Conservation (phyloP, 1,140 invertebrate genomes). For the Macrosteles quadrilineatus region DNA sequence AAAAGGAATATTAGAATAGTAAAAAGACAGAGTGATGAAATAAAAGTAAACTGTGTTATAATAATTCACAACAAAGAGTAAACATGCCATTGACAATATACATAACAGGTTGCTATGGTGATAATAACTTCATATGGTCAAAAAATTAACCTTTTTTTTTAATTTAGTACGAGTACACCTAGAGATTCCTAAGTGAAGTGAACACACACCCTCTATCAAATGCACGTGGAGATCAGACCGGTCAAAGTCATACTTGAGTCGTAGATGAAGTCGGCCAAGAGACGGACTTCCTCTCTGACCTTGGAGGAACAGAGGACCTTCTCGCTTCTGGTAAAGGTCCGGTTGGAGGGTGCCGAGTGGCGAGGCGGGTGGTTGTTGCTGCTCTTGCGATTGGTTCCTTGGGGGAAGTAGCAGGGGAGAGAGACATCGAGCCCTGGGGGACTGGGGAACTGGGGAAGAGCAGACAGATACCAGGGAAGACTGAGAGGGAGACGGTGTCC, state of each 20-base stretch:
- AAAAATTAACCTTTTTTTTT: too few species aligned
- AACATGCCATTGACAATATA: too few species aligned
- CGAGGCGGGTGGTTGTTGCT: constrained; percentile 59
- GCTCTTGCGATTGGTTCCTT: constrained; percentile 26
- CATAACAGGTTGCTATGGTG: too few species aligned
- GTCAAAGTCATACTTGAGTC: constrained; percentile 88
- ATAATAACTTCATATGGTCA: too few species aligned
- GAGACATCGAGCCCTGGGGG: constrained; percentile 55
- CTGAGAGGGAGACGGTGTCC: constrained; percentile 55
- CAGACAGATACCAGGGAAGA: constrained; percentile 58
- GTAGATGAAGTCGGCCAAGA: constrained; percentile 76
- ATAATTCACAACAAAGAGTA: too few species aligned
- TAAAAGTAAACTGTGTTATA: too few species aligned
- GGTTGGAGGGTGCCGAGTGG: constrained; percentile 83
- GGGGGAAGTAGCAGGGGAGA: constrained; percentile 69
- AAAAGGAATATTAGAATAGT: too few species aligned
- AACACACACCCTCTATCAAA: constrained; percentile 74
- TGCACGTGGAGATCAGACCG: constrained; percentile 85
- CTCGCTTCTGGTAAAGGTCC: constrained; percentile 75
- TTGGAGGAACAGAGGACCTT: constrained; percentile 71
- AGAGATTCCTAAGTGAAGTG: too few species aligned
- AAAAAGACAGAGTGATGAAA: too few species aligned
- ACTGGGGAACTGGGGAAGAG: constrained; percentile 47
- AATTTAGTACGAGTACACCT: too few species aligned
- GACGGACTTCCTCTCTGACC: constrained; percentile 59